Conservation (phyloP, 2,888 invertebrate species). For the Parthenolecanium corni region DNA sequence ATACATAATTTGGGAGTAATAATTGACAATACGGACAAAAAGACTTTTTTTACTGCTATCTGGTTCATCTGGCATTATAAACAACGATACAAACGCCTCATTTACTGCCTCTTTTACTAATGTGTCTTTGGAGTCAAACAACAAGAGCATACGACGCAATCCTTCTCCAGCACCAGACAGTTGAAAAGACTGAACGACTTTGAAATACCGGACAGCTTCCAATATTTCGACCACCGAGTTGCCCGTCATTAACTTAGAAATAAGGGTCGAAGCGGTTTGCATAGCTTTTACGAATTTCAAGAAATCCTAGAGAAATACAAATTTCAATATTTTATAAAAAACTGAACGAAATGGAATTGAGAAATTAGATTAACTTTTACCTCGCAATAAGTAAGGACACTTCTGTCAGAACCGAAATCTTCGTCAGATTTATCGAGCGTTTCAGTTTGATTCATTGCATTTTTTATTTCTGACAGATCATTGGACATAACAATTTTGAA, state of each 20-base stretch:
- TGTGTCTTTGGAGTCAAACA: conserved; percentile 71
- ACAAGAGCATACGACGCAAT: conserved; percentile 60
- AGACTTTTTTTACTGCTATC: conserved; percentile 32
- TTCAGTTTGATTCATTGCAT: conserved; percentile 3
- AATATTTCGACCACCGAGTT: conserved; percentile 65
- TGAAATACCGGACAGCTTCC: conserved; percentile 82
- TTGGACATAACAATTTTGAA: neutral
- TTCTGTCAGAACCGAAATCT: conserved; percentile 3
- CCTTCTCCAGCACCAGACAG: conserved; percentile 61
- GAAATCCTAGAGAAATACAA: conserved; percentile 40
- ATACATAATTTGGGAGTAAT: no score
- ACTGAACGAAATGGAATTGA: neutral
- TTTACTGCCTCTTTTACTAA: conserved; percentile 58
- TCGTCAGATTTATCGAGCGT: neutral
- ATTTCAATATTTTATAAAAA: neutral
- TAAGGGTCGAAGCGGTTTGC: conserved; percentile 48
- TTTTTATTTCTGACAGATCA: neutral
- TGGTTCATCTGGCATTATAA: conserved; percentile 46
- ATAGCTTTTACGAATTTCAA: conserved; percentile 43
- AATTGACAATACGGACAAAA: conserved; percentile 11
- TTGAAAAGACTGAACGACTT: conserved; percentile 64
- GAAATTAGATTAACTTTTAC: neutral
- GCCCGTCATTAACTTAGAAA: conserved; percentile 61
- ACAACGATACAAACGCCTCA: conserved; percentile 62
- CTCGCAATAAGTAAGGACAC: conserved; percentile 5